These are phyloP conservation scores for Galendromus occidentalis DNA, from an alignment of 1,140 invertebrate species.

Conservation along the genomic window DNA sequence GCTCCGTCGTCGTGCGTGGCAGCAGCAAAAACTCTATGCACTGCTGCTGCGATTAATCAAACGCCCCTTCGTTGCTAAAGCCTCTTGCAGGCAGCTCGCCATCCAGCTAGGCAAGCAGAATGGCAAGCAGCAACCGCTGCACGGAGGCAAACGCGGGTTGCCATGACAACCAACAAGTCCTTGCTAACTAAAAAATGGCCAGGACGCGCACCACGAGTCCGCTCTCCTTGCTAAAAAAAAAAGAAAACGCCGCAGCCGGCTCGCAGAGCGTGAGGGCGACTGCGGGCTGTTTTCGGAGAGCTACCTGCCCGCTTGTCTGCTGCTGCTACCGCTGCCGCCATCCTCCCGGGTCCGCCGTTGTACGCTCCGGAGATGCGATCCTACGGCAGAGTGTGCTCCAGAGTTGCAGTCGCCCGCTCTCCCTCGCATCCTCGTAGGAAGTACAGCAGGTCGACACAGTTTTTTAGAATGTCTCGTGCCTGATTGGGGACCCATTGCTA, in stretches of 20 bases:
- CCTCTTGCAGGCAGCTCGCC: background rate
- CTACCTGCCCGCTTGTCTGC: background rate
- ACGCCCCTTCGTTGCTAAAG: background rate
- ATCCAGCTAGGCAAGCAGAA: background rate
- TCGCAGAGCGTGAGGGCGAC: background rate
- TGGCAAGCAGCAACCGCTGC: too few species aligned
- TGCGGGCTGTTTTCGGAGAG: background rate
- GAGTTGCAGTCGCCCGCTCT: too few species aligned
- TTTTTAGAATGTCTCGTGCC: too few species aligned
- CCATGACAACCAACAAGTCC: conserved; percentile 9
- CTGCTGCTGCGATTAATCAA: conserved; percentile 9
- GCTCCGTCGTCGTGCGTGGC: background rate
- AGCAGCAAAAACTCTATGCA: conserved; percentile 1
- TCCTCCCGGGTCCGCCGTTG: background rate
- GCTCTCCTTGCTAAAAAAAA: background rate
- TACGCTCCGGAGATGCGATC: too few species aligned
- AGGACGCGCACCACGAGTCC: background rate
- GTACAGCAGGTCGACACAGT: too few species aligned
- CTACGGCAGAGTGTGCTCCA: too few species aligned
- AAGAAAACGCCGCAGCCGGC: too few species aligned
- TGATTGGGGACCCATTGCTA: too few species aligned
- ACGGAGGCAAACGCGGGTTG: background rate
- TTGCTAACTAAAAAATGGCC: conserved; percentile 4
- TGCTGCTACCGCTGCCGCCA: background rate
- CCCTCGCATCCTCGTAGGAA: too few species aligned